These are phyloP conservation scores for Rotaria sp. DNA, from an alignment of 2,888 invertebrate species.

Conservation along the genomic window DNA sequence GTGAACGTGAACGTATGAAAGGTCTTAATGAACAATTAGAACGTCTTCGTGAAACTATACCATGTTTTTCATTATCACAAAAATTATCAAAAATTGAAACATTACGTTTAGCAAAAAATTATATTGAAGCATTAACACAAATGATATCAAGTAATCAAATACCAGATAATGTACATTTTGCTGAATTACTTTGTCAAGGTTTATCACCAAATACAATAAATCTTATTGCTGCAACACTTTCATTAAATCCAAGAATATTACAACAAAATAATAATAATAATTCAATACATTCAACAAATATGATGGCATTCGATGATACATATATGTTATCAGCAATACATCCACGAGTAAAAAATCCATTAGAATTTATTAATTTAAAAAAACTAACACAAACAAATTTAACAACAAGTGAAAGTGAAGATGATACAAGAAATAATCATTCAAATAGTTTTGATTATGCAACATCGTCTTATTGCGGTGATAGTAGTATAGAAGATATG, in stretches of 20 bases:
- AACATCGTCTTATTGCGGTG: not conserved
- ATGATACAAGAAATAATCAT: not conserved
- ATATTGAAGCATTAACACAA: constrained; percentile 60
- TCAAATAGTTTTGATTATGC: not conserved
- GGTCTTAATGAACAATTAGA: constrained; percentile 65
- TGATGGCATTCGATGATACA: not conserved
- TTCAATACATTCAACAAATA: not conserved
- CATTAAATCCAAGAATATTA: not conserved
- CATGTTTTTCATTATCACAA: constrained; percentile 57
- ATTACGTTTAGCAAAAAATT: constrained; percentile 64
- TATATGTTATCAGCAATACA: not conserved
- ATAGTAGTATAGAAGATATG: not conserved
- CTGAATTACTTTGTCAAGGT: constrained; percentile 61
- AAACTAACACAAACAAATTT: not conserved
- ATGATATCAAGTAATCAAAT: constrained; percentile 47
- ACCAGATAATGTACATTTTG: constrained; percentile 60
- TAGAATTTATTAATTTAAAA: constrained; percentile 31
- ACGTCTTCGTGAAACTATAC: constrained; percentile 59
- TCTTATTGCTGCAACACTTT: constrained; percentile 56
- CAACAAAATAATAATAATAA: not conserved
- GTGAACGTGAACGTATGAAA: constrained; percentile 65
- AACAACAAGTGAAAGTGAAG: not conserved
- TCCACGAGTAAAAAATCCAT: constrained; percentile 2
- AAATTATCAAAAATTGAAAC: constrained; percentile 64
- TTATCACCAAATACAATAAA: constrained; percentile 65